These are phyloP conservation scores for Tethya wilhelma DNA, from an alignment of 37 sponge, comb jelly and placozoan genomes.

Conservation along the genomic window DNA sequence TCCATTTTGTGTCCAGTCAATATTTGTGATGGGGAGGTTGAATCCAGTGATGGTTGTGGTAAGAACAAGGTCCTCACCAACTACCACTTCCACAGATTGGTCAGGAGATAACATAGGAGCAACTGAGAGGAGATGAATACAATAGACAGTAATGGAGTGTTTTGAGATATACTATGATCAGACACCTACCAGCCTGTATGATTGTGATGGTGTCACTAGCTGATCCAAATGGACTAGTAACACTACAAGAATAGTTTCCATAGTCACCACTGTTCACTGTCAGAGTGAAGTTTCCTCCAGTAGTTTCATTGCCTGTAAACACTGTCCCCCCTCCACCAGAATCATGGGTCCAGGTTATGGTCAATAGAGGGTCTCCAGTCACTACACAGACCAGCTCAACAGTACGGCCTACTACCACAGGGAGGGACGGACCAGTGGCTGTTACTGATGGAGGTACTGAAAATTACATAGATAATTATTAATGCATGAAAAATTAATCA, in stretches of 20 bases:
- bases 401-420: constrained; percentile 4
- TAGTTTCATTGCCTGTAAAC: constrained; percentile 23
- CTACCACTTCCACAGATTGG: too few relatives aligned
- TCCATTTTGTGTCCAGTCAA: too few relatives aligned
- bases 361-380: constrained; percentile 53
- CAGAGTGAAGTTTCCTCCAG: constrained; percentile 37
- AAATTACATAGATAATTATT: too few relatives aligned
- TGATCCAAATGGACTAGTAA: neutral
- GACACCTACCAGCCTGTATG: constrained; percentile 38
- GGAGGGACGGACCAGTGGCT: neutral
- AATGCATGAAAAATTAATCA: too few relatives aligned
- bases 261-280: constrained; percentile 55
- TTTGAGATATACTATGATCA: too few relatives aligned
- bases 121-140: too few relatives aligned
- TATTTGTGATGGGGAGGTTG: too few relatives aligned
- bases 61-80: too few relatives aligned
- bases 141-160: too few relatives aligned
- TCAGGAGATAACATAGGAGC: too few relatives aligned
- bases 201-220: neutral
- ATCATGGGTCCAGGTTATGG: constrained; percentile 39
- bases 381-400: constrained; percentile 39
- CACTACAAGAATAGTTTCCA: constrained; percentile 46
- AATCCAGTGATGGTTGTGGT: too few relatives aligned
- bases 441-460: constrained; percentile 1
- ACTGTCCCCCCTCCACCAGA: neutral